phyloP scores from a whole-genome alignment of 2,797 vertebrate species.

The Acanthornis magna region DNA sequence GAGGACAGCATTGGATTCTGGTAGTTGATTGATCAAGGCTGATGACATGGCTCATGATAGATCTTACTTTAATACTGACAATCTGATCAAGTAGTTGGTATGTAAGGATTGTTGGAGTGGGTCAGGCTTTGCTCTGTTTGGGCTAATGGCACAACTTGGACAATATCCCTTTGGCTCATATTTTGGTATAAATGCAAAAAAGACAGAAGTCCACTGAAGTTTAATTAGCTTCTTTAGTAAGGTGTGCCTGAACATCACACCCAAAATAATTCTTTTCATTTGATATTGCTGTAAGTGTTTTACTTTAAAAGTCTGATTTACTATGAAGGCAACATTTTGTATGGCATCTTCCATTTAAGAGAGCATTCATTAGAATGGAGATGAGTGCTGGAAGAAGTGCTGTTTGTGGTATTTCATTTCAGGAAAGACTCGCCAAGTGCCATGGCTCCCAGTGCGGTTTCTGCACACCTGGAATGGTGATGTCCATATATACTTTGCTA shows the following conservation, averaged over 20 bases:
- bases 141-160: neutral
- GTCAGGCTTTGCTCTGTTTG: neutral
- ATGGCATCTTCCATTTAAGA: neutral
- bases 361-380: constrained; percentile 71
- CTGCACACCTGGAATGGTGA: constrained; percentile 94
- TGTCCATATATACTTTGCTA: constrained; percentile 89
- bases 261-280: neutral
- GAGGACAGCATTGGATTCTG: neutral
- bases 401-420: constrained; percentile 56
- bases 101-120: neutral
- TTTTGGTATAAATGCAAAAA: neutral
- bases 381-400: constrained; percentile 67
- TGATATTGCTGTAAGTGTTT: neutral
- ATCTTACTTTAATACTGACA: neutral
- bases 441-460: constrained; percentile 92
- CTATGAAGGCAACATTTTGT: neutral
- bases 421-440: constrained; percentile 89
- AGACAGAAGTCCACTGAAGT: neutral
- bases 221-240: neutral
- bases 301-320: neutral
- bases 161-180: neutral
- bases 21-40: neutral
- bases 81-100: neutral
- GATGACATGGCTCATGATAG: neutral
- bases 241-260: neutral